These are phyloP conservation scores for Palythoa heliodiscus DNA, from an alignment of 92 coral and sea anemone genomes.

Conservation along the genomic window DNA sequence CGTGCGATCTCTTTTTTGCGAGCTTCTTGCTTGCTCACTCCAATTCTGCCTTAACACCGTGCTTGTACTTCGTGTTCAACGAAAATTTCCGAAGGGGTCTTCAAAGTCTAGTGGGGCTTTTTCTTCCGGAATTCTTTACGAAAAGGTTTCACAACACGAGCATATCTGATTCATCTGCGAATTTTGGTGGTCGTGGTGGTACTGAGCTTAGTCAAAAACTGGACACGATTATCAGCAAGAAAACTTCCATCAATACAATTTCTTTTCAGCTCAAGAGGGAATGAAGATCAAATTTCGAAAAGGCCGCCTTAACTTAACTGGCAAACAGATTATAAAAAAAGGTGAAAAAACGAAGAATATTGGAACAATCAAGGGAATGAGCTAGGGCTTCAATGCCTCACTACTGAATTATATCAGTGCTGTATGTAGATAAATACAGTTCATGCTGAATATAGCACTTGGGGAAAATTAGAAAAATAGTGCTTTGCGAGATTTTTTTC, in stretches of 20 bases:
- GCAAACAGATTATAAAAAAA: background rate
- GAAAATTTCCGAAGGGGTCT: slow-evolving; percentile 38
- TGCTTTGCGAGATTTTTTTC: background rate
- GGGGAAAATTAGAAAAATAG: no score
- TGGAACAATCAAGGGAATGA: background rate
- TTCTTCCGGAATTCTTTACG: slow-evolving; percentile 8
- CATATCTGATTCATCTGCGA: background rate
- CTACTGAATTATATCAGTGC: background rate
- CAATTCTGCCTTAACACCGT: slow-evolving; percentile 39
- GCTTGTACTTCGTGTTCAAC: slow-evolving; percentile 36
- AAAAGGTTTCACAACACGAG: background rate
- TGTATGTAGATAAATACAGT: background rate
- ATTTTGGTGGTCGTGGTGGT: background rate
- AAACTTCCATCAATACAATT: background rate
- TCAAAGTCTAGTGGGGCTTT: background rate
- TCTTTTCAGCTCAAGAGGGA: background rate
- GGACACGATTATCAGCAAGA: background rate
- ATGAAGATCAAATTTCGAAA: background rate
- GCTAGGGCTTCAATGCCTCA: background rate
- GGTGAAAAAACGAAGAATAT: background rate
- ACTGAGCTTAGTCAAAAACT: slow-evolving; percentile 9
- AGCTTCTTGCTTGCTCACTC: slow-evolving; percentile 27
- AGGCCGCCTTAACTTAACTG: background rate
- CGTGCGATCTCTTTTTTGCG: slow-evolving; percentile 31
- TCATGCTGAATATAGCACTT: no score